Evolutionary conservation across 2,888 invertebrate species (phyloP).

Genomic region (Luperina nickerlii): DNA sequence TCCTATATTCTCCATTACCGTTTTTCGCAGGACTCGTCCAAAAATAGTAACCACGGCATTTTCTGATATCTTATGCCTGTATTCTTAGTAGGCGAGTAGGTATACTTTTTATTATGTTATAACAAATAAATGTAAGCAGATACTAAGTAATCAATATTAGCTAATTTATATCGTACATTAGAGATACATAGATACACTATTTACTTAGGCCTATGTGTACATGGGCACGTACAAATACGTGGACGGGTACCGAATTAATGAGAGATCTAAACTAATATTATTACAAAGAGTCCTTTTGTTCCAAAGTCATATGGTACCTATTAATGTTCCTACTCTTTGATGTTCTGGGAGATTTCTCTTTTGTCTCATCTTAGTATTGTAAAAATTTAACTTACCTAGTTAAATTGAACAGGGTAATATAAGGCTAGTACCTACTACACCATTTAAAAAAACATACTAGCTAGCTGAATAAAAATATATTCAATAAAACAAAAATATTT

Average conservation of each 20-base stretch:
- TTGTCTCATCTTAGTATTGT: neutral
- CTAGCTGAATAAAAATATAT: neutral
- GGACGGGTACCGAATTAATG: constrained; percentile 32
- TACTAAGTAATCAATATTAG: constrained; percentile 18
- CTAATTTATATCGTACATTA: neutral
- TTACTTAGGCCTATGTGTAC: constrained; percentile 27
- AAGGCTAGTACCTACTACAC: neutral
- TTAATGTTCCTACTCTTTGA: constrained; percentile 8
- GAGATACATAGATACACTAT: constrained; percentile 14
- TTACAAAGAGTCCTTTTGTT: constrained; percentile 31
- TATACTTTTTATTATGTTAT: constrained; percentile 9
- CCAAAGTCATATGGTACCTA: constrained; percentile 1
- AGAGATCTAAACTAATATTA: constrained; percentile 44
- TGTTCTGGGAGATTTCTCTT: neutral
- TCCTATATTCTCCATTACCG: neutral
- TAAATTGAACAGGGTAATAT: neutral
- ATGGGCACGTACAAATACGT: constrained; percentile 27
- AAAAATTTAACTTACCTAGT: neutral
- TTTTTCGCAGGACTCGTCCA: neutral
- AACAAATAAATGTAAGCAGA: neutral
- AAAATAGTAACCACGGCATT: constrained; percentile 8
- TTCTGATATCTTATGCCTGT: neutral
- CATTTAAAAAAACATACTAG: neutral
- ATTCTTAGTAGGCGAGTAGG: neutral
- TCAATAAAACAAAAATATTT: no score